Evolutionary conservation across 2,888 invertebrate genomes (phyloP).

Genomic region (Himalopsyche tibetana): DNA sequence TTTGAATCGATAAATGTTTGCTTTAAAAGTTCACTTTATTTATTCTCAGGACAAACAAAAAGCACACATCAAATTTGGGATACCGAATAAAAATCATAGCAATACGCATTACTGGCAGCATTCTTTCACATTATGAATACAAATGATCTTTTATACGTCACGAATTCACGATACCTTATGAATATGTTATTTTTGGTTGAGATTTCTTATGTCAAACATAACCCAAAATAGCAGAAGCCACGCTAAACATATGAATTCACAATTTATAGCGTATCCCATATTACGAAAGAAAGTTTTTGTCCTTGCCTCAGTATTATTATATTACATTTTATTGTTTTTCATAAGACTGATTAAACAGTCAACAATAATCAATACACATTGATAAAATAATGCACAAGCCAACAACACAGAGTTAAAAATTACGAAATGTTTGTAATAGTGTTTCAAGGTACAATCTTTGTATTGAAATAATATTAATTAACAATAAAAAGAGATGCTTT

Average conservation of each 20-base stretch:
- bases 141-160: slow-evolving; percentile 38
- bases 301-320: background rate
- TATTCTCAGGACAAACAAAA: slow-evolving; percentile 2
- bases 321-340: too few relatives aligned
- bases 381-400: too few relatives aligned
- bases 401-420: too few relatives aligned
- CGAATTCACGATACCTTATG: slow-evolving; percentile 41
- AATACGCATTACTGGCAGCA: slow-evolving; percentile 14
- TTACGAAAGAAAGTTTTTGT: background rate
- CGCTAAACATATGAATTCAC: background rate
- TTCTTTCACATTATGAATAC: slow-evolving; percentile 37
- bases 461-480: too few relatives aligned
- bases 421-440: too few relatives aligned
- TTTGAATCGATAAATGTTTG: too few relatives aligned
- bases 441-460: too few relatives aligned
- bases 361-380: too few relatives aligned
- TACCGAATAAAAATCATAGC: slow-evolving; percentile 11
- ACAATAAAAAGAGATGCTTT: too few relatives aligned
- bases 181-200: slow-evolving; percentile 40
- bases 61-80: slow-evolving; percentile 13
- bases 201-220: slow-evolving; percentile 22
- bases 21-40: too few relatives aligned
- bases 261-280: background rate
- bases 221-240: background rate
- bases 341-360: too few relatives aligned